Evolutionary conservation across 2,888 invertebrate genomes (phyloP), one percentile per base, ranked within the genome.

Genomic region (Plagodis pulveraria): DNA sequence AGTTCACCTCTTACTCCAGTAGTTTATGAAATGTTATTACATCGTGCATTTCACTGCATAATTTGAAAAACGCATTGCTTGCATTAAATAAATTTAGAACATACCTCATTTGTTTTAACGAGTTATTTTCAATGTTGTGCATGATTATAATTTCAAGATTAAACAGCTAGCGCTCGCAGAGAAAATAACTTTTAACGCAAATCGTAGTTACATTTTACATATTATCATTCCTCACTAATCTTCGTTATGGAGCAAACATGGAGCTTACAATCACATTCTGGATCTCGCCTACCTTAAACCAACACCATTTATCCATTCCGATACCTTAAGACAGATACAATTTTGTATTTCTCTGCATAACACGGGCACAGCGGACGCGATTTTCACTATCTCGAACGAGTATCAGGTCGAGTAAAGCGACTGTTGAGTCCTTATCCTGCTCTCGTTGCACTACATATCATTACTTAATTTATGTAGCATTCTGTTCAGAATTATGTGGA

Each of bases 391-490:
- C 84, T 70, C 66, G 58, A 67, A 68, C 71, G 72, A 69, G 75
- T 75, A 81, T 84, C 83, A 76, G 68, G 74, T 72, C 70, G 72
- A 73, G 74, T 74, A 78, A 77, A 73, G 77, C 74, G 68, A 77
- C 76, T 59, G 62, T 50, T 8, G 53, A 49, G 50, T 41, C 42
- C 52, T 59, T 66, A 79, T 78, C 75, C 74, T 69, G 73, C 70
- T 73, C 80, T 74, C 72, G 75, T 81, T 81, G 74, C 73, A 68
- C 71, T 74, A 81, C 81, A 79, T 86, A 84, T 87, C 86, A 87
- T 87, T 84, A 81, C 83, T 78, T 85, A 87, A 89, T 88, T 87
- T 87, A 88, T 87, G 84, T 86, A 80, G 77, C 72, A 77, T 85
- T 84, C 77, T 77, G 77, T 76, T 70, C 65, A 81, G 84, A 89